A percentile compares a stretch with the other conserved stretches of the same genome.
Conservation (phyloP, 2,113 vertebrate species). For the Plecturocebus donacophilus region DNA sequence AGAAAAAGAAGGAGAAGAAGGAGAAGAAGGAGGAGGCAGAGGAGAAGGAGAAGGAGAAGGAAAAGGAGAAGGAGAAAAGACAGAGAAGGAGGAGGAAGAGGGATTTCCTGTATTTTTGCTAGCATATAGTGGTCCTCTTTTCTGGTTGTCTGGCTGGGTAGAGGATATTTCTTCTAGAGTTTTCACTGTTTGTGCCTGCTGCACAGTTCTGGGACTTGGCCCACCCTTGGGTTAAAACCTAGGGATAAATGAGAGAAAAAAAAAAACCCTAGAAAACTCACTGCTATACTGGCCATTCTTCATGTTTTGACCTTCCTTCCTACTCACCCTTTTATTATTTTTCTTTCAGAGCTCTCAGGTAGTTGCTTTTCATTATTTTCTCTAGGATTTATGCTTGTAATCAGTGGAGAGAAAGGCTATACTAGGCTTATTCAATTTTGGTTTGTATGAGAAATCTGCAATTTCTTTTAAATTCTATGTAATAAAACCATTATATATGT, state of each 20-base stretch:
- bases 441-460: background rate
- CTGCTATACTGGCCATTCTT: background rate
- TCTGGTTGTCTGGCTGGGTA: background rate
- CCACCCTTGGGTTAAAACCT: background rate
- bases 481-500: background rate
- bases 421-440: background rate
- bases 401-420: background rate
- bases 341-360: background rate
- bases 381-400: background rate
- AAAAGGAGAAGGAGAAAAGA: too few relatives aligned
- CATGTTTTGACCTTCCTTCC: background rate
- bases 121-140: background rate
- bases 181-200: too few relatives aligned
- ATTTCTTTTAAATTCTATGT: background rate
- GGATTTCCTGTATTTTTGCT: too few relatives aligned
- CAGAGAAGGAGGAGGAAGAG: too few relatives aligned
- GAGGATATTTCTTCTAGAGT: too few relatives aligned
- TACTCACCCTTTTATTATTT: background rate
- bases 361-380: background rate
- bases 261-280: background rate
- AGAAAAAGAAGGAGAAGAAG: too few relatives aligned
- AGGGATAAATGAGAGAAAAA: background rate
- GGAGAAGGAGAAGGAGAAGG: rapidly evolving
- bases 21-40: too few relatives aligned
- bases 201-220: background rate